Conservation (phyloP, 2,113 vertebrate genomes). For the Barbus barbus region DNA sequence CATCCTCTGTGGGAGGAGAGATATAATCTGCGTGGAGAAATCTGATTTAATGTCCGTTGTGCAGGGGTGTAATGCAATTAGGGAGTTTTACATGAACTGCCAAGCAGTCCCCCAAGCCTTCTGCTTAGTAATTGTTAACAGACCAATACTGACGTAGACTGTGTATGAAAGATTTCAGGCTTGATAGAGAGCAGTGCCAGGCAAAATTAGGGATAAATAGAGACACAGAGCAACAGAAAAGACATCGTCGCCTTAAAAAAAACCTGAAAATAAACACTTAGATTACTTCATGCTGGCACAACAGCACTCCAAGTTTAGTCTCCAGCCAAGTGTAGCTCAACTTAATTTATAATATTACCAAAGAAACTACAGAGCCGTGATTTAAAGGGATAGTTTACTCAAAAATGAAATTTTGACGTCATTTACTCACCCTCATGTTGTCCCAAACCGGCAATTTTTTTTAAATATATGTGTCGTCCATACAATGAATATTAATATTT, state of each 20-base stretch:
- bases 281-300: neutral
- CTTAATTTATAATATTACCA: neutral
- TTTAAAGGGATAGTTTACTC: neutral
- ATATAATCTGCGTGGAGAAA: slow-evolving; percentile 61
- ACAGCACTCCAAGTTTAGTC: slow-evolving; percentile 10
- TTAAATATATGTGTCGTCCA: neutral
- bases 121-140: slow-evolving; percentile 68
- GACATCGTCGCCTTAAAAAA: slow-evolving; percentile 16
- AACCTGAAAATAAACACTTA: neutral
- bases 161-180: slow-evolving; percentile 44
- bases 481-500: neutral
- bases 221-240: slow-evolving; percentile 48
- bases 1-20: slow-evolving; percentile 55
- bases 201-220: slow-evolving; percentile 29
- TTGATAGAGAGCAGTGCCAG: slow-evolving; percentile 47
- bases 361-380: neutral
- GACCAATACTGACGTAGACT: slow-evolving; percentile 56
- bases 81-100: slow-evolving; percentile 57
- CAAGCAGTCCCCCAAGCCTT: slow-evolving; percentile 58
- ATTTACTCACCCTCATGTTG: neutral
- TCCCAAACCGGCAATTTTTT: neutral
- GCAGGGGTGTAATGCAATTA: slow-evolving; percentile 60
- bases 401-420: neutral
- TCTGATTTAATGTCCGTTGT: slow-evolving; percentile 51
- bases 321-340: neutral